Evolutionary conservation across 2,888 invertebrate species (phyloP).

Genomic region (Parthenolecanium corni): DNA sequence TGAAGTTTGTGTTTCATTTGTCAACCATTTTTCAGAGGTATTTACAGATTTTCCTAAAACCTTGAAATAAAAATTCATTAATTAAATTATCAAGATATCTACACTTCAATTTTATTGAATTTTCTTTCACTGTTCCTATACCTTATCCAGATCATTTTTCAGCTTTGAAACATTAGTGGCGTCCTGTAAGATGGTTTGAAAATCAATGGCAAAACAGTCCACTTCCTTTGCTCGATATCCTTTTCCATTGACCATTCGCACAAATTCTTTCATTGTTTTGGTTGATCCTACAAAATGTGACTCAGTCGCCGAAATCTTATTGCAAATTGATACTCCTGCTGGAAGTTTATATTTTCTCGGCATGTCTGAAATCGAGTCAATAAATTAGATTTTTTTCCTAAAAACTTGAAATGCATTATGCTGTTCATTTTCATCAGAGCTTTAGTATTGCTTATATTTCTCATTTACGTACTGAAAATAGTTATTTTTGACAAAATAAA

Average conservation of each 20-base stretch:
- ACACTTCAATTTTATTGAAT: neutral
- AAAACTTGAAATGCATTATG: neutral
- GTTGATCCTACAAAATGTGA: slow-evolving; percentile 87
- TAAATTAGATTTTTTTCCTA: neutral
- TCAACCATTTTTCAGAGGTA: slow-evolving; percentile 2
- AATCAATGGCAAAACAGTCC: slow-evolving; percentile 65
- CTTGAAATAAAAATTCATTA: neutral
- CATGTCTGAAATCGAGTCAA: slow-evolving; percentile 9
- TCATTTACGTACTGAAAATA: too few relatives aligned
- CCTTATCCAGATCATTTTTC: neutral
- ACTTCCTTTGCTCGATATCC: slow-evolving; percentile 73
- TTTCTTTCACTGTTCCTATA: slow-evolving; percentile 42
- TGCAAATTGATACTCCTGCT: slow-evolving; percentile 68
- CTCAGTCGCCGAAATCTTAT: slow-evolving; percentile 87
- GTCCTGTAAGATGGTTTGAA: slow-evolving; percentile 38
- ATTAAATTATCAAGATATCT: neutral
- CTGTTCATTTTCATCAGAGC: too few relatives aligned
- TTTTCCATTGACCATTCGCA: slow-evolving; percentile 54
- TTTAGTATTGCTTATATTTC: too few relatives aligned
- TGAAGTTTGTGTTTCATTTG: neutral
- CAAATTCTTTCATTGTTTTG: slow-evolving; percentile 53
- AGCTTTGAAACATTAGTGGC: slow-evolving; percentile 4
- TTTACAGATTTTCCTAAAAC: neutral
- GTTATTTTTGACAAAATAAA: too few relatives aligned
- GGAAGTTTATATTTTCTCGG: slow-evolving; percentile 54